phyloP scores from a whole-genome alignment of 2,113 vertebrate species.

The Boulengeromyrus knoepffleri region DNA sequence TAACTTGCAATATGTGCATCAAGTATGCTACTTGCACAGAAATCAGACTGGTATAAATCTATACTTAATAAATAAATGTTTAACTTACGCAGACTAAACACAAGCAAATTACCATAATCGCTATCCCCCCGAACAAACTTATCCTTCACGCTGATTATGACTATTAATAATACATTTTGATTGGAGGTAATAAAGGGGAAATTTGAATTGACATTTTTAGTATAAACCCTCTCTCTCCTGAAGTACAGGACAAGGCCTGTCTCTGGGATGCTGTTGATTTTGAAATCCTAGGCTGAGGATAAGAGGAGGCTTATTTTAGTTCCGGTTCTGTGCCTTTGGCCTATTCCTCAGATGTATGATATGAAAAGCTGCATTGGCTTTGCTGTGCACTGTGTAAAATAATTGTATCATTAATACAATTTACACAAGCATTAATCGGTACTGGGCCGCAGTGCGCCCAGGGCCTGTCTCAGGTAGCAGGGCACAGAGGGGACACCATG shows the following conservation, averaged over 20 bases:
- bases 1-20: neutral
- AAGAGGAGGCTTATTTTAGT: neutral
- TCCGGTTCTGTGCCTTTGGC: neutral
- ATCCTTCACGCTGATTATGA: neutral
- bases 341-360: neutral
- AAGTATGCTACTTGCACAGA: neutral
- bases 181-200: neutral
- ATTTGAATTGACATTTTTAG: neutral
- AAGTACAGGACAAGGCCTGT: neutral
- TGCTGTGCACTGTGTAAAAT: neutral
- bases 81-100: neutral
- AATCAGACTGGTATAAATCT: neutral
- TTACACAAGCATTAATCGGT: neutral
- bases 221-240: neutral
- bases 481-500: neutral
- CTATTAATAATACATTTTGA: neutral
- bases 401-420: neutral
- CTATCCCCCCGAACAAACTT: neutral
- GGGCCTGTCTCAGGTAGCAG: neutral
- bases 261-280: slow-evolving; percentile 4
- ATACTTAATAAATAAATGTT: slow-evolving; percentile 1
- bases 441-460: neutral
- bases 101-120: neutral
- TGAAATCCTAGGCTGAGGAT: neutral
- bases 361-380: neutral